Evolutionary conservation across 2,113 vertebrate genomes (phyloP).

Genomic region (Lepus europaeus): DNA sequence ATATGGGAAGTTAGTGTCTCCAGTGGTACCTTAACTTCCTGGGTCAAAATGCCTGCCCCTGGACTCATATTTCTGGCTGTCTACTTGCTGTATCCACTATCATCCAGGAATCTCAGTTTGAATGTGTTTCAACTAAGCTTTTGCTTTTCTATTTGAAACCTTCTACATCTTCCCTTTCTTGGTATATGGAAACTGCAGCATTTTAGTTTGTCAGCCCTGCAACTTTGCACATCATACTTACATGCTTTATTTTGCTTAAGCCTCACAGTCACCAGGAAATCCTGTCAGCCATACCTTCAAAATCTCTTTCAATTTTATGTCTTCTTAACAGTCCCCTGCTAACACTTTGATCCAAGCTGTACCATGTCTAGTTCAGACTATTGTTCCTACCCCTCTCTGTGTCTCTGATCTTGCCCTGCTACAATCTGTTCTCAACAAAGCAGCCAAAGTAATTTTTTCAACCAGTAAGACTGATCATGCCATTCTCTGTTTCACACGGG

Average conservation of each 20-base stretch:
- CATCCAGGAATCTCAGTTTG: neutral
- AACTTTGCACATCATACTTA: neutral
- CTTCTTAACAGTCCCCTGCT: neutral
- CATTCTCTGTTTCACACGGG: neutral
- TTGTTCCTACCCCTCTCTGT: neutral
- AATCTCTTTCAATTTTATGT: neutral
- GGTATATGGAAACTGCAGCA: neutral
- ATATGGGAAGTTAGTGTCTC: too few relatives aligned
- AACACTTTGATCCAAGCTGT: neutral
- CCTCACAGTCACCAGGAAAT: neutral
- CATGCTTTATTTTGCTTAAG: neutral
- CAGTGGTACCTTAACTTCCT: too few relatives aligned
- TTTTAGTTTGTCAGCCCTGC: neutral
- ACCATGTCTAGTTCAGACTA: neutral
- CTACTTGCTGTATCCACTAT: neutral
- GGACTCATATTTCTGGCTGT: neutral
- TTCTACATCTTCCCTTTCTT: neutral
- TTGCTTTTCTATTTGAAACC: neutral
- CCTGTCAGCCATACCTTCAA: neutral
- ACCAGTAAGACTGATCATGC: neutral
- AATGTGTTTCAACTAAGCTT: slow-evolving; percentile 14
- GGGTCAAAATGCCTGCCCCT: neutral
- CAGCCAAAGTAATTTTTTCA: neutral
- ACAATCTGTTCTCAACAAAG: neutral
- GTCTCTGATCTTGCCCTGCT: neutral